Percentiles rank a stretch among this genome's conserved stretches.
These are phyloP conservation scores for Zingel zingel DNA, from an alignment of 2,113 vertebrate species.

Conservation along the genomic window DNA sequence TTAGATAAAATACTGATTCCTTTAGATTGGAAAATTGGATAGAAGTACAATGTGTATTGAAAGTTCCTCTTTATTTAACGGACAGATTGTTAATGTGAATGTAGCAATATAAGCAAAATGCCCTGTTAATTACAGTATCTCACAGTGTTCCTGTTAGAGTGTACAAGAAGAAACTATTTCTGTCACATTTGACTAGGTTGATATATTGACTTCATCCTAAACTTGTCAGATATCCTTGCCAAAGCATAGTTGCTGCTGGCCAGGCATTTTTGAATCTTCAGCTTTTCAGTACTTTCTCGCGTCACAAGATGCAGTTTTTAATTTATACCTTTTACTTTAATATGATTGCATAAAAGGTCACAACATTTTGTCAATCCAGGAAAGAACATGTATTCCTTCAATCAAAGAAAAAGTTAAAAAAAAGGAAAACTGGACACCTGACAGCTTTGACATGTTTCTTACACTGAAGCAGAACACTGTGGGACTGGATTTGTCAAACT, in stretches of 20 bases:
- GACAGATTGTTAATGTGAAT: neutral
- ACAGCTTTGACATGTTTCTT: constrained; percentile 32
- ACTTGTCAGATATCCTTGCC: neutral
- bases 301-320: neutral
- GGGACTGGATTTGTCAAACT: constrained; percentile 55
- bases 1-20: neutral
- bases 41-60: neutral
- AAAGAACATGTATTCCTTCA: constrained; percentile 2
- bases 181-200: constrained; percentile 18
- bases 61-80: neutral
- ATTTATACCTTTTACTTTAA: neutral
- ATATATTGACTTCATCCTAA: constrained; percentile 15
- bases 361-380: neutral
- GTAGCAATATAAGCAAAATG: neutral
- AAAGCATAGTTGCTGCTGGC: neutral
- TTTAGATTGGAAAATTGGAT: neutral
- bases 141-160: neutral
- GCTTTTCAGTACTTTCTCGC: neutral
- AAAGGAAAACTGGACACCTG: constrained; percentile 17
- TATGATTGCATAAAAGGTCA: neutral
- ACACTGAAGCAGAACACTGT: constrained; percentile 22
- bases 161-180: neutral
- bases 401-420: neutral
- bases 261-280: neutral
- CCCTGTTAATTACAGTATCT: neutral